A percentile compares a stretch with the other conserved stretches of the same genome.
Conservation (phyloP, 2,888 invertebrate species). For the Lobophora halterata region DNA sequence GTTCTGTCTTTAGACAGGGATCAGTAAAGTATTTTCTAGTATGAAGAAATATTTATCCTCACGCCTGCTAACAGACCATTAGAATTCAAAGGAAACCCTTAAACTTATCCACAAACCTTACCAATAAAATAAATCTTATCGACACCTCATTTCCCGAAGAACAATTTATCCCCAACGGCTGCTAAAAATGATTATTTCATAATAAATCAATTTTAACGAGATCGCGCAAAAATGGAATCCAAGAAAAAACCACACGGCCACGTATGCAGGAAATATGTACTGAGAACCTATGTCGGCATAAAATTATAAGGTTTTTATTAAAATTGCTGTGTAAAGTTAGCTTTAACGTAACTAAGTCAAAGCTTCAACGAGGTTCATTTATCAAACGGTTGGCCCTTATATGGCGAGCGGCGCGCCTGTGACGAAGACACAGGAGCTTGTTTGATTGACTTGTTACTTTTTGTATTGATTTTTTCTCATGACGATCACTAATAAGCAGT, state of each 20-base stretch:
- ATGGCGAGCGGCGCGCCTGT: conserved; percentile 59
- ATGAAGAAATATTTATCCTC: too few relatives aligned
- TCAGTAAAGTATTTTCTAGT: too few relatives aligned
- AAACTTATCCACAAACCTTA: too few relatives aligned
- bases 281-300: conserved; percentile 25
- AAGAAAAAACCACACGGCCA: conserved; percentile 26
- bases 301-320: conserved; percentile 27
- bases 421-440: conserved; percentile 47
- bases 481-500: conserved; percentile 20
- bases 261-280: conserved; percentile 20
- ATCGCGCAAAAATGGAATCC: conserved; percentile 21
- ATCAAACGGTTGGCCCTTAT: conserved; percentile 48
- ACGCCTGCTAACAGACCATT: too few relatives aligned
- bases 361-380: conserved; percentile 37
- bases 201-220: conserved; percentile 34
- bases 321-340: conserved; percentile 21
- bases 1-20: too few relatives aligned
- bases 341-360: conserved; percentile 26
- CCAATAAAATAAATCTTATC: too few relatives aligned
- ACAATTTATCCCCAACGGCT: conserved; percentile 11
- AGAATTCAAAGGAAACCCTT: too few relatives aligned
- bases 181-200: conserved; percentile 28
- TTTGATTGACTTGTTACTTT: conserved; percentile 69
- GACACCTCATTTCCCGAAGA: neutral
- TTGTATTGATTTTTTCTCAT: conserved; percentile 20